These are phyloP conservation scores for Saimiri boliviensis DNA, from an alignment of 2,113 vertebrate genomes.

Conservation along the genomic window DNA sequence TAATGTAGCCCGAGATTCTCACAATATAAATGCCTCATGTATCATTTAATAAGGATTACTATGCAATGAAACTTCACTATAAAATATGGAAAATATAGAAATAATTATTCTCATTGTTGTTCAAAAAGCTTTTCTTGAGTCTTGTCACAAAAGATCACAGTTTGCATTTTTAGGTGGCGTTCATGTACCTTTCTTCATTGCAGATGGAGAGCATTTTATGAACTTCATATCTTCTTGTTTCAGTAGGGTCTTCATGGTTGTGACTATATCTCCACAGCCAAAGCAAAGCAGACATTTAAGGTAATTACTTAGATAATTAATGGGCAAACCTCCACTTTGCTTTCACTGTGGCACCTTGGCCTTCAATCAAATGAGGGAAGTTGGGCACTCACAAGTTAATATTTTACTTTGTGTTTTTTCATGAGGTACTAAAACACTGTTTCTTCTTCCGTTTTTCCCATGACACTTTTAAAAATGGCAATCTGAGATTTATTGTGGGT, in stretches of 20 bases:
- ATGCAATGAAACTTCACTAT: neutral
- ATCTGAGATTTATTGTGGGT: neutral
- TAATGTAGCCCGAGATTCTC: neutral
- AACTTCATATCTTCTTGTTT: conserved; percentile 73
- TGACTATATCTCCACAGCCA: conserved; percentile 76
- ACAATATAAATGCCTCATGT: neutral
- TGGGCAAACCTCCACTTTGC: conserved; percentile 31
- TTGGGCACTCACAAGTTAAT: neutral
- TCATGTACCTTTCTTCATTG: neutral
- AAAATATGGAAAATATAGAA: neutral
- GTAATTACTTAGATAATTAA: conserved; percentile 69
- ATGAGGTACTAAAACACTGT: neutral
- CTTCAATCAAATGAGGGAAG: conserved; percentile 5
- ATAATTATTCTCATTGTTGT: neutral
- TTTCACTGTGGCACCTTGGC: conserved; percentile 25
- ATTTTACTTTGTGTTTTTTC: neutral
- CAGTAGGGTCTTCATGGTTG: conserved; percentile 77
- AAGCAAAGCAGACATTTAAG: conserved; percentile 72
- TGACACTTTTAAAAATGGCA: neutral
- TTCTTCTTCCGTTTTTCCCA: neutral
- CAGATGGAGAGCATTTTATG: conserved; percentile 34
- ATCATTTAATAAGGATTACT: neutral
- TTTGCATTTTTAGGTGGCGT: conserved; percentile 61
- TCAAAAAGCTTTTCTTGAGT: neutral
- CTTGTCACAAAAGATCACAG: conserved; percentile 28